Base-by-base conservation (phyloP, 2,113 vertebrate genomes). In the Tupaia tana region DNA sequence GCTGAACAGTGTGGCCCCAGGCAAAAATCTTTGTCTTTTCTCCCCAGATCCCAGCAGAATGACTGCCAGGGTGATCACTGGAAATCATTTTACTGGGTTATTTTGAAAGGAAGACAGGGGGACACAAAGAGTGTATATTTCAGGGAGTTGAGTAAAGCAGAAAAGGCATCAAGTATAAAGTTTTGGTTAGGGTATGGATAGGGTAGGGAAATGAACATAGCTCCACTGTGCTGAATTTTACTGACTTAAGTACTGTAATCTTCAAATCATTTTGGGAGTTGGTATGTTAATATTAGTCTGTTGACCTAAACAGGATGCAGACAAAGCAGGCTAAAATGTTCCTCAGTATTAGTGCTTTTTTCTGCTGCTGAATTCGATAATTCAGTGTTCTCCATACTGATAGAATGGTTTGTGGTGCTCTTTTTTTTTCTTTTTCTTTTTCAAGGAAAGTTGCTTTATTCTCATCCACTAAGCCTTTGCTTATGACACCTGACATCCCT, bases 21-120 rank as follows among this genome's bases (percentile, higher is more conserved):
- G 93, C 87, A 73, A 82, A 96, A 81, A 80, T 43, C 87, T 92
- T 94, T 92, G 73, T 85, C 69, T 89, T 86, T 92, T 80, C 56
- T 84, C 20, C 25, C 43, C 64, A 58, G 25, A 52, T 87, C 24
- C 14, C 19, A 67, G 64, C 59, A 56, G 63, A 84, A 75, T 71
- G 75, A 69, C 52, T 91, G 61, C 25, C 15, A 22, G 54, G 12
- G 9, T 88, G 78, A 86, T 89, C 6, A 0, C 78, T 77, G 8
- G 43, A 70, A 83, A 18, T 43, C 34, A 20, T 66, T 90, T 88
- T 59, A 69, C n/a, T 59, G 92, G 63, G 34, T 93, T 95, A 43
- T 91, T 96, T 91, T 81, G 83, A 88, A 93, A 78, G 34, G 34
- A 66, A 81, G 31, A 31, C 18, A 59, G 64, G 58, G 43, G 13